phyloP scores from a whole-genome alignment of 2,113 vertebrate species.

The Pachypanchax playfairii region DNA sequence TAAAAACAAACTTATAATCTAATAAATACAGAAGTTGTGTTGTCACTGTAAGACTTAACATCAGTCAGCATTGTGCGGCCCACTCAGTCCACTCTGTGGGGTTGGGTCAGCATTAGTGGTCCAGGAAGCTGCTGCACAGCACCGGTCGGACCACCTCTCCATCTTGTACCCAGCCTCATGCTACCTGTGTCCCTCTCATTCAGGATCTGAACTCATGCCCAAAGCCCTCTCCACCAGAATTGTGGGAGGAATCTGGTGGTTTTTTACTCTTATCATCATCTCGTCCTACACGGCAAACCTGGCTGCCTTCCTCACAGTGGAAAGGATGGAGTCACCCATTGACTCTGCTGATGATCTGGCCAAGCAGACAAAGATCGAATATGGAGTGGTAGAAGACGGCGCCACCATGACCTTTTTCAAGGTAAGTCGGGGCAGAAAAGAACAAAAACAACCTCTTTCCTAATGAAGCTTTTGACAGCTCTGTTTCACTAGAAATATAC shows the following conservation, averaged over 20 bases:
- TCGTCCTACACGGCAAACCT: slow-evolving; percentile 99
- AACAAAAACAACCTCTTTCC: not conserved
- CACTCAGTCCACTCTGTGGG: too few species aligned
- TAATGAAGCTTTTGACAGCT: too few species aligned
- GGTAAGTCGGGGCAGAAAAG: slow-evolving; percentile 76
- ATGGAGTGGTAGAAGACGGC: slow-evolving; percentile 94
- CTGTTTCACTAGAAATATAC: too few species aligned
- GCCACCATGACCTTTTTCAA: slow-evolving; percentile 98
- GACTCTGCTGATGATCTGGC: slow-evolving; percentile 97
- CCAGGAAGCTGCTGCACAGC: slow-evolving; percentile 35
- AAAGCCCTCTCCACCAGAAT: slow-evolving; percentile 99
- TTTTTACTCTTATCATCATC: slow-evolving; percentile 99
- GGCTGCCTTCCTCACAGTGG: slow-evolving; percentile 98
- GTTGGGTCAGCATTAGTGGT: not conserved
- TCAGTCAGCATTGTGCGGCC: too few species aligned
- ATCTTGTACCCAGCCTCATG: slow-evolving; percentile 39
- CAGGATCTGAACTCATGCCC: slow-evolving; percentile 99
- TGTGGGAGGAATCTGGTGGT: slow-evolving; percentile 99
- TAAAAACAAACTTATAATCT: too few species aligned
- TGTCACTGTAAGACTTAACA: too few species aligned
- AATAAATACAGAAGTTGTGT: too few species aligned
- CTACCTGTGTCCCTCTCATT: slow-evolving; percentile 84
- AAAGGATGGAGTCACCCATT: slow-evolving; percentile 98
- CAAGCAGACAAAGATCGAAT: slow-evolving; percentile 98
- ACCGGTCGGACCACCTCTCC: not conserved